These are phyloP conservation scores for Drosophila arizonae DNA, from an alignment of 1,140 invertebrate genomes.

Conservation along the genomic window DNA sequence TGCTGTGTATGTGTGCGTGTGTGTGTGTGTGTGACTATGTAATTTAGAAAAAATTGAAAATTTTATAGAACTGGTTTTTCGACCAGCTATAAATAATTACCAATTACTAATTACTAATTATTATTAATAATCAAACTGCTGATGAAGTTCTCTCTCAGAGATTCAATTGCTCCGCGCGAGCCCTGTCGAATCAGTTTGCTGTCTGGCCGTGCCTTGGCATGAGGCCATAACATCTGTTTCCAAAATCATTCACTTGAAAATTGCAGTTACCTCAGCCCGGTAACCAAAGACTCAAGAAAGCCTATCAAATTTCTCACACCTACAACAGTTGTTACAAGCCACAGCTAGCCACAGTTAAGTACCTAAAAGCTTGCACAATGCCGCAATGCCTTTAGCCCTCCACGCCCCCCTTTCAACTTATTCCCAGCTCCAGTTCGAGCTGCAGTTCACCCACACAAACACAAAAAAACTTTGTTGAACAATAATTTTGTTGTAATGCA, in stretches of 20 bases:
- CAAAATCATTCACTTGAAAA: slow-evolving; percentile 57
- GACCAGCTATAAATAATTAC: no score
- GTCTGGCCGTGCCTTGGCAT: background rate
- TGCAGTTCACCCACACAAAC: slow-evolving; percentile 10
- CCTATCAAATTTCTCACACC: slow-evolving; percentile 75
- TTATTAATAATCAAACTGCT: no score
- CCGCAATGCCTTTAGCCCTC: background rate
- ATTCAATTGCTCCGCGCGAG: no score
- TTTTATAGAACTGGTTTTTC: background rate
- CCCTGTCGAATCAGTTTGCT: background rate
- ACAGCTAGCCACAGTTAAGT: slow-evolving; percentile 48
- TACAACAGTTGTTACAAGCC: slow-evolving; percentile 35
- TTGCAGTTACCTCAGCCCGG: slow-evolving; percentile 49
- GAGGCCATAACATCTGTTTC: slow-evolving; percentile 6
- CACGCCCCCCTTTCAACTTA: background rate
- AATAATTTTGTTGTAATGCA: slow-evolving; percentile 76
- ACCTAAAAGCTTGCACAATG: slow-evolving; percentile 73
- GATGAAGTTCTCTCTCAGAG: no score
- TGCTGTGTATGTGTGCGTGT: no score
- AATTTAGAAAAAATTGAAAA: background rate
- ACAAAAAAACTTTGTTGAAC: slow-evolving; percentile 20
- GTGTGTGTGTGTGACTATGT: no score
- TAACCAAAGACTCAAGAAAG: slow-evolving; percentile 38
- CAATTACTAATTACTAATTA: no score
- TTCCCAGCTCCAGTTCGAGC: slow-evolving; percentile 6